A percentile compares a stretch with the other conserved stretches of the same genome.
Evolutionary conservation across 2,113 vertebrate species (phyloP).

Genomic region (Oryzias woworae): DNA sequence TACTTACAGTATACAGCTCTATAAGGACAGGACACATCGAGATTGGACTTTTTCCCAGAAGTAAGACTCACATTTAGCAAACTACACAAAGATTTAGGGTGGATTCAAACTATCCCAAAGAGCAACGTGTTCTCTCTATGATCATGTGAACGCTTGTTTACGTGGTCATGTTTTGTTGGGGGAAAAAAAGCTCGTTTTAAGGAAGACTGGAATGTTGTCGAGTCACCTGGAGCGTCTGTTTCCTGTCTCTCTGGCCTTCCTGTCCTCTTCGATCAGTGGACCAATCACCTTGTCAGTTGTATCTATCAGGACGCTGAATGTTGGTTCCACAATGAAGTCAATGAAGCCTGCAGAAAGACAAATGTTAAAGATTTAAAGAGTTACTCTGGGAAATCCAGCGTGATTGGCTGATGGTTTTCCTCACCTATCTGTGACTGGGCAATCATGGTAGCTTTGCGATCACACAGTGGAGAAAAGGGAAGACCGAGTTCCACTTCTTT

Average conservation of each 20-base stretch:
- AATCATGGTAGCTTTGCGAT: constrained; percentile 95
- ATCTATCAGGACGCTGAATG: constrained; percentile 93
- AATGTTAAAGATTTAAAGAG: no score
- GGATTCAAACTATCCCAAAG: no score
- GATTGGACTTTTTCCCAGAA: no score
- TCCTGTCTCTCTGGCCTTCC: constrained; percentile 82
- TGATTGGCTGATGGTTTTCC: not conserved
- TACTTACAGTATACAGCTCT: no score
- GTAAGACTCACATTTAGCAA: no score
- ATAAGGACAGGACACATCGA: no score
- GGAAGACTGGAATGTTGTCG: not conserved
- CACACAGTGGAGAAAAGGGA: constrained; percentile 95
- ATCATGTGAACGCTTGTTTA: no score
- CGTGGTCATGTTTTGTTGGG: no score
- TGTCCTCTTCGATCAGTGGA: constrained; percentile 95
- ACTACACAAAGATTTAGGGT: no score
- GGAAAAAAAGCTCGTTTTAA: no score
- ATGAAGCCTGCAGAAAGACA: constrained; percentile 84
- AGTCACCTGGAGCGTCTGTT: constrained; percentile 83
- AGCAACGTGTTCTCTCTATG: no score
- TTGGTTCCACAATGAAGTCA: constrained; percentile 97
- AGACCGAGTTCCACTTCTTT: constrained; percentile 93
- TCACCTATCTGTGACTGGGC: constrained; percentile 97
- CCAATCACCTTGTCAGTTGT: constrained; percentile 96
- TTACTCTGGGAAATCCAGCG: no score